phyloP scores from a whole-genome alignment of 2,888 invertebrate species.

The Siphlonurus alternatus region DNA sequence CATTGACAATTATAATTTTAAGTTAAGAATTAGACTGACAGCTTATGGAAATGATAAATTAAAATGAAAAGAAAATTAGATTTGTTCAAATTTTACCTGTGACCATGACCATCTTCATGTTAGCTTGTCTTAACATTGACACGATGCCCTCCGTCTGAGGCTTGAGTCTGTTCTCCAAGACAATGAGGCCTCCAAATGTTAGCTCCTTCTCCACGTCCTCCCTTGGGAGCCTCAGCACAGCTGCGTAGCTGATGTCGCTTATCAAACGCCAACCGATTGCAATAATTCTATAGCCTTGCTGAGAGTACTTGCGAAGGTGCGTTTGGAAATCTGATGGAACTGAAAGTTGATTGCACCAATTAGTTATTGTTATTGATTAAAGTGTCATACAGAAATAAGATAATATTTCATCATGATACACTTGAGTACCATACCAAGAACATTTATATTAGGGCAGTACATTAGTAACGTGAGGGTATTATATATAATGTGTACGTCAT shows the following conservation, averaged over 20 bases:
- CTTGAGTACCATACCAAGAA: no score
- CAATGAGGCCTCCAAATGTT: conserved; percentile 25
- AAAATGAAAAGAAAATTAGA: no score
- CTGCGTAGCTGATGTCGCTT: conserved; percentile 7
- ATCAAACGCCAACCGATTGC: conserved; percentile 25
- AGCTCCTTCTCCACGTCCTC: conserved; percentile 33
- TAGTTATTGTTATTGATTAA: no score
- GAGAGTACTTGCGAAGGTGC: conserved; percentile 21
- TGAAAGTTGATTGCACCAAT: conserved; percentile 16
- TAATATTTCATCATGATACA: no score
- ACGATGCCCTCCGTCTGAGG: conserved; percentile 32
- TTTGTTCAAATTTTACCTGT: no score
- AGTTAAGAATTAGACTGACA: background rate
- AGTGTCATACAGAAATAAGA: no score
- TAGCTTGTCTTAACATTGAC: conserved; percentile 28
- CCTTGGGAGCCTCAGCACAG: conserved; percentile 50
- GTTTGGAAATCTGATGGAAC: conserved; percentile 27
- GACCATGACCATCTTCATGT: conserved; percentile 40
- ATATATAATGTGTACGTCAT: no score
- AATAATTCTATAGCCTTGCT: conserved; percentile 29
- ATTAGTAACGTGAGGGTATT: no score
- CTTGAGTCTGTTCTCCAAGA: conserved; percentile 41
- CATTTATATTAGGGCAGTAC: no score
- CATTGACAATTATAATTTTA: no score
- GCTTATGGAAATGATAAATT: background rate